Base-by-base conservation (phyloP, 2,888 invertebrate genomes). In the Eudemis profundana region DNA sequence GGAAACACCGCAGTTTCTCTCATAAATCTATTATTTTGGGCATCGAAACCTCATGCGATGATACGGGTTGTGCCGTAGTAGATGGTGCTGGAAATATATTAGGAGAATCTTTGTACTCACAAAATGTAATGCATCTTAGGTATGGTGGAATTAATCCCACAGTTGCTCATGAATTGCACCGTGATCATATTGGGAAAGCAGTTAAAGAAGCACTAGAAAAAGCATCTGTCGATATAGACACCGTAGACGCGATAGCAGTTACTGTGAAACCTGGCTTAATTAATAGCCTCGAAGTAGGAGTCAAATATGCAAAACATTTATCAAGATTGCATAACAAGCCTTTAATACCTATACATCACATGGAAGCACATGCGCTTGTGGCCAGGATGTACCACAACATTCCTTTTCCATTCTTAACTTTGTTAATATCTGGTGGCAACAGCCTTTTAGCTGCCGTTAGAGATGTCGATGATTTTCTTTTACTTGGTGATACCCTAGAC, bases 41-140 rank as follows among this genome's bases (percentile, higher is more conserved):
- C 4, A 98, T 99, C 75, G 99, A 99, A 93, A 98, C 98, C 3
- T 98, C 98, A 69, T 99, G 98, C 83, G 99, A 99, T 93, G 99
- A 99, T 83, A 99, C 99, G 1, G 98, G 98, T 19, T 96, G 96
- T 79, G 98, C 98, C 44, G 93, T 99, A 70, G 95, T 99, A 5
- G 94, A 96, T 84, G 92, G 91, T 17, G 78, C 93, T 64, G 96
- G 97, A 27, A 90, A 92, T 68, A 92, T 98, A 73, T 83, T 97
- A 49, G 97, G 97, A 8, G 97, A 99, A 88, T 93, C 95, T 33
- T 85, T 97, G 33, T 91, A 95, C 80, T 98, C 98, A 0, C 99
- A 99, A 86, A 95, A 95, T 70, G 83, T 93, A 70, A 90, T 94
- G 64, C 97, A 97, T 83, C 89, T 96, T 49, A 83, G 86, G 65